phyloP scores from a whole-genome alignment of 2,113 vertebrate species.

The Azemiops feae region DNA sequence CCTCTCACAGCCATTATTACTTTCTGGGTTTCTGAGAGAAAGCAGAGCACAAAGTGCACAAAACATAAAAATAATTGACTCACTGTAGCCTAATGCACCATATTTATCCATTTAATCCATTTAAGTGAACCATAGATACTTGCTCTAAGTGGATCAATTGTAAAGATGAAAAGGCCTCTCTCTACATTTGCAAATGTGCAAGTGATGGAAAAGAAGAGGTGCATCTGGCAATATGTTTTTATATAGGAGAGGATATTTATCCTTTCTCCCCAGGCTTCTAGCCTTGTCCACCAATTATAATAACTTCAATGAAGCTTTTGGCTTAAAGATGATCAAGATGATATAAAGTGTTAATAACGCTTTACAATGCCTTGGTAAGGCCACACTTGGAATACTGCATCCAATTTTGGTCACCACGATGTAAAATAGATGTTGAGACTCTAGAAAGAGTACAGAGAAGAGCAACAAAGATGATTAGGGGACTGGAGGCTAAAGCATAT shows the following conservation, averaged over 20 bases:
- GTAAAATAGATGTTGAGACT: too few species aligned
- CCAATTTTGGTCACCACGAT: too few species aligned
- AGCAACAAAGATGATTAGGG: too few species aligned
- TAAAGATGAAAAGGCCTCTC: not conserved
- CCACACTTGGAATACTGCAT: too few species aligned
- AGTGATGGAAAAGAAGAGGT: not conserved
- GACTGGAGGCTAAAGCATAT: too few species aligned
- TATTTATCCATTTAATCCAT: not conserved
- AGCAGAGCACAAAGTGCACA: not conserved
- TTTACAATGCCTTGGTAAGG: too few species aligned
- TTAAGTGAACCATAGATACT: not conserved
- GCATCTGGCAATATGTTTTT: not conserved
- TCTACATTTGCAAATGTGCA: not conserved
- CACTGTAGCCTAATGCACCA: not conserved
- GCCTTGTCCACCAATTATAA: not conserved
- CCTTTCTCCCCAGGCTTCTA: not conserved
- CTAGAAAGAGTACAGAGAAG: too few species aligned
- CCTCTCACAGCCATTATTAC: not conserved
- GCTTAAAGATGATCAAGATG: not conserved
- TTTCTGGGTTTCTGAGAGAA: not conserved
- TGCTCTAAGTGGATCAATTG: not conserved
- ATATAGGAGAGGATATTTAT: not conserved
- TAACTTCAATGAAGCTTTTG: not conserved
- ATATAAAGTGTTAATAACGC: too few species aligned
- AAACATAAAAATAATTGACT: not conserved